Conservation (phyloP, 92 coral and sea anemone species). For the Palythoa caribaeorum region DNA sequence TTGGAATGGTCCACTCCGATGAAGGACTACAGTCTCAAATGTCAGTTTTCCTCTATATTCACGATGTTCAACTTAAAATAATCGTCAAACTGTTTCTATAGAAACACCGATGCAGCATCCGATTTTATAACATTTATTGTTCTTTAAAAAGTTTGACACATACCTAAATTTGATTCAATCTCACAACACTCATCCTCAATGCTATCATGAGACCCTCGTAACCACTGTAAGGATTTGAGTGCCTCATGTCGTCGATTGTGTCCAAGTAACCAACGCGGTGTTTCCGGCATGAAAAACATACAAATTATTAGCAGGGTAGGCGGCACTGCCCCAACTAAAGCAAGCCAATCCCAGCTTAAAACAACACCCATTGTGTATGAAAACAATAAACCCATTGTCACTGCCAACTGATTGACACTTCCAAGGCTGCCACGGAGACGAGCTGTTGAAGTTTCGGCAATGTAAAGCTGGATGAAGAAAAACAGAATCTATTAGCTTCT, state of each 20-base stretch:
- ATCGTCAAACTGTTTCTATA: too few species aligned
- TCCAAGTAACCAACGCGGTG: constrained; percentile 89
- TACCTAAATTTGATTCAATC: constrained; percentile 83
- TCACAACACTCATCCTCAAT: constrained; percentile 78
- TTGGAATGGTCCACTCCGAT: too few species aligned
- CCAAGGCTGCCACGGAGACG: constrained; percentile 84
- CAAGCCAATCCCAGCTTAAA: constrained; percentile 87
- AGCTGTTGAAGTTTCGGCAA: constrained; percentile 89
- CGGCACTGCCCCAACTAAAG: constrained; percentile 78
- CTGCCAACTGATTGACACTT: constrained; percentile 88
- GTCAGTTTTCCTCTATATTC: too few species aligned
- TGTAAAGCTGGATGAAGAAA: constrained; percentile 72
- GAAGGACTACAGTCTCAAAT: too few species aligned
- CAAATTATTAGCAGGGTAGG: constrained; percentile 72
- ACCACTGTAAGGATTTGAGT: constrained; percentile 68
- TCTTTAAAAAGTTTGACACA: neutral
- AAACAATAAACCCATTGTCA: constrained; percentile 72
- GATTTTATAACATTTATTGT: neutral
- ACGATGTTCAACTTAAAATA: too few species aligned
- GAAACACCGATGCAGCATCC: too few species aligned
- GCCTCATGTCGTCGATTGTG: constrained; percentile 81
- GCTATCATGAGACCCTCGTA: constrained; percentile 75
- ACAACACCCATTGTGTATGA: constrained; percentile 70
- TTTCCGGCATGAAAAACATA: constrained; percentile 92
- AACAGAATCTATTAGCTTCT: neutral